Percentiles rank a stretch among this genome's conserved stretches.
Evolutionary conservation across 2,888 invertebrate species (phyloP).

Genomic region (Anthophora plumipes): DNA sequence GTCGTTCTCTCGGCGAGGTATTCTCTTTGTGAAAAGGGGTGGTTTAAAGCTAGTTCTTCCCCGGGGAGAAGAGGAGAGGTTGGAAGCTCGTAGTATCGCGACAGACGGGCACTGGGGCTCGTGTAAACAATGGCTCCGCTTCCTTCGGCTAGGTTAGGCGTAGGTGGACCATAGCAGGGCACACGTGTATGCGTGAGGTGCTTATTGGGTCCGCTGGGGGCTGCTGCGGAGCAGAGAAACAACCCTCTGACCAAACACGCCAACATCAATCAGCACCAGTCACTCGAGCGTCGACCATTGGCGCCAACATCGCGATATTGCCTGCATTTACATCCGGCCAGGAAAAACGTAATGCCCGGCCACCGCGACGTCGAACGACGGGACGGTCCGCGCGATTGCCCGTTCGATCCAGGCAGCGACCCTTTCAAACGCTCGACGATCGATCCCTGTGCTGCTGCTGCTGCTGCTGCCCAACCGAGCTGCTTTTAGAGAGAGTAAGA

Average conservation of each 20-base stretch:
- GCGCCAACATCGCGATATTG: conserved; percentile 83
- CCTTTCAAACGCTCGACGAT: conserved; percentile 28
- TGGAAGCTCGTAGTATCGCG: conserved; percentile 70
- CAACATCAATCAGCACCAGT: conserved; percentile 85
- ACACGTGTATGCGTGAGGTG: conserved; percentile 77
- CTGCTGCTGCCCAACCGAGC: too few relatives aligned
- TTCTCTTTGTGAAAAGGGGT: conserved; percentile 4
- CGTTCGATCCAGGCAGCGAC: conserved; percentile 34
- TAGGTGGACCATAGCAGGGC: conserved; percentile 59
- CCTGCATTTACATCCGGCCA: conserved; percentile 78
- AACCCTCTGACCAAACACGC: conserved; percentile 85
- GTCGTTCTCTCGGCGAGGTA: conserved; percentile 38
- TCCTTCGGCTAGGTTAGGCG: conserved; percentile 71
- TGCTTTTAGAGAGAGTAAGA: too few relatives aligned
- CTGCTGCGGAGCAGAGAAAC: conserved; percentile 81
- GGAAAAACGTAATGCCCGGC: conserved; percentile 63
- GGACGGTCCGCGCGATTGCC: conserved; percentile 32
- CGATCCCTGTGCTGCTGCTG: conserved; percentile 4
- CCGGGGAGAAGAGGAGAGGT: conserved; percentile 53
- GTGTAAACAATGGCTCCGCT: conserved; percentile 78
- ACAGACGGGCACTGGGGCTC: conserved; percentile 79
- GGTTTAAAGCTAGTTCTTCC: conserved; percentile 67
- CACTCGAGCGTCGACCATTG: conserved; percentile 82
- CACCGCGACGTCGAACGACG: conserved; percentile 43
- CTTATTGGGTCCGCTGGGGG: conserved; percentile 83